phyloP scores from a whole-genome alignment of 2,113 vertebrate species.

The Machaerirhynchus nigripectus region DNA sequence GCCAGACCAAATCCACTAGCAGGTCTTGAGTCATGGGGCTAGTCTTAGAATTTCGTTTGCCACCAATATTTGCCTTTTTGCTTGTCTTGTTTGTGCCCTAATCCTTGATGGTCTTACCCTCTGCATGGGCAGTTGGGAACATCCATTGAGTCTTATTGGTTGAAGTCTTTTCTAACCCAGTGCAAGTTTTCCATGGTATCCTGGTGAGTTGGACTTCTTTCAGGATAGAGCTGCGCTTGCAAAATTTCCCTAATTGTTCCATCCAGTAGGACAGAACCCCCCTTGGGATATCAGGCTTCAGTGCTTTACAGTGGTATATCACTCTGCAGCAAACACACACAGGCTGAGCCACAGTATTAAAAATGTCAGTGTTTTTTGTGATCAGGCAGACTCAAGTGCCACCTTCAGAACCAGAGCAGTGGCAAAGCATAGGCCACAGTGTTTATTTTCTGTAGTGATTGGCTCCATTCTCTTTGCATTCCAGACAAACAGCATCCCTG shows the following conservation, averaged over 20 bases:
- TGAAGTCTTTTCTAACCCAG: neutral
- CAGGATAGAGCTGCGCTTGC: neutral
- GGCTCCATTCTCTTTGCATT: neutral
- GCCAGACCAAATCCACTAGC: neutral
- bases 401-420: neutral
- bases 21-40: neutral
- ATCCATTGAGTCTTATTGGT: neutral
- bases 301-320: neutral
- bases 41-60: neutral
- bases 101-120: neutral
- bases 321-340: fast-evolving
- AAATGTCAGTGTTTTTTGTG: neutral
- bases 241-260: neutral
- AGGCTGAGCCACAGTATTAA: neutral
- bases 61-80: neutral
- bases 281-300: neutral
- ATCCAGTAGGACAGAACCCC: neutral
- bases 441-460: neutral
- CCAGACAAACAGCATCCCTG: neutral
- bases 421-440: neutral
- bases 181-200: neutral
- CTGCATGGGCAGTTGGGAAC: neutral
- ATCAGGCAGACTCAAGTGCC: neutral
- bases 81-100: neutral
- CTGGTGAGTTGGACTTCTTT: neutral